Evolutionary conservation across 1,140 invertebrate species (phyloP), one percentile per base, ranked within the genome.

Genomic region (Cydia pomonella): DNA sequence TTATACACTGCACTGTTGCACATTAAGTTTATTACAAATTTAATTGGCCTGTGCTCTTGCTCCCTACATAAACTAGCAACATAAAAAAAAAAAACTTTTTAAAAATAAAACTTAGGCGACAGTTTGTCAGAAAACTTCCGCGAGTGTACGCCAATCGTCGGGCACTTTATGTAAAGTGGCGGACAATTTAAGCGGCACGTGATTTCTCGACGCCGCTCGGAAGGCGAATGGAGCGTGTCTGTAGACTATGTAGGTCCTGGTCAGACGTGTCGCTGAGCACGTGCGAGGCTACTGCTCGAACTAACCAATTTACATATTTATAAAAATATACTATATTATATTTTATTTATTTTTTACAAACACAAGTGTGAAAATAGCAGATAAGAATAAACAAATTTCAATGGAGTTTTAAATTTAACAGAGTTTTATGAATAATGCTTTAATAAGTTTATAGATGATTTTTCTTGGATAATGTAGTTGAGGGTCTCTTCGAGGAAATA

Each of bases 161-260:
- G 16, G 12, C 44, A 47, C 13, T 47, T 47, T 47, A 18, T 59
- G 53, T 59, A 59, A 59, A 59, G 53, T 59, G 53, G 18, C 53
- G 53, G 53, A 59, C 53, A 59, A 50, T 59, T 59, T 59, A 23
- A 59, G 10, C 53, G 53, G 53, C 53, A n/a, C 53, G 53, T 59
- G 53, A 59, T 59, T 23, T 23, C 18, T 21, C 53, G 21, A 4
- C 21, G 53, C 7, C 53, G 53, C 7, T 21, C 53, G 9, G 53
- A 10, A 23, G 53, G 7, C 18, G 53, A 59, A 59, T 59, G 53
- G 53, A 23, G 53, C 53, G 53, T 59, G 18, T 50, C 18, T 23
- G 1, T 59, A n/a, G n/a, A n/a, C n/a, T n/a, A n/a, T n/a, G n/a
- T n/a, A 23, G 18, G 53, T 23, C 53, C 21, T 59, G 21, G 50